These are phyloP conservation scores for Schizaphis graminum DNA, from an alignment of 2,888 invertebrate genomes.

Conservation along the genomic window DNA sequence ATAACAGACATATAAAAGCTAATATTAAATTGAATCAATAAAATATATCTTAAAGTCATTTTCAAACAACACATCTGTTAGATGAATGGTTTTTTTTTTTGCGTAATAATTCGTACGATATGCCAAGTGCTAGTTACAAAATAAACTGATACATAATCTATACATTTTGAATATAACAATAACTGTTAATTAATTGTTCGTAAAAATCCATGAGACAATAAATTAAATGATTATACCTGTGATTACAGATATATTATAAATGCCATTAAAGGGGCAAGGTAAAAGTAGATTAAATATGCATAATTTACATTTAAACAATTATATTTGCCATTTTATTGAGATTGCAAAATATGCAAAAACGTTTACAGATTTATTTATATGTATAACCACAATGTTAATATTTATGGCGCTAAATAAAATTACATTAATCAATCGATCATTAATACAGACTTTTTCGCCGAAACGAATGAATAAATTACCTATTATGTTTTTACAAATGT, in stretches of 20 bases:
- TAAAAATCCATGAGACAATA: neutral
- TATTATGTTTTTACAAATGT: neutral
- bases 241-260: neutral
- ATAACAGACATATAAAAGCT: neutral
- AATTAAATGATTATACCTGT: neutral
- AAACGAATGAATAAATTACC: neutral
- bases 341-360: slow-evolving; percentile 4
- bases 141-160: neutral
- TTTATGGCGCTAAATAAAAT: slow-evolving; percentile 8
- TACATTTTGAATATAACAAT: neutral
- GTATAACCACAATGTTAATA: neutral
- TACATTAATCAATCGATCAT: neutral
- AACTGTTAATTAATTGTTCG: neutral
- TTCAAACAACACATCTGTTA: neutral
- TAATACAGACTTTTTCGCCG: neutral
- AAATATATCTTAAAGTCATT: neutral
- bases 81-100: neutral
- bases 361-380: neutral
- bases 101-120: neutral
- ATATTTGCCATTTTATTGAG: neutral
- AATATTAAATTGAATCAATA: neutral
- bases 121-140: neutral
- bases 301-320: neutral
- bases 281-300: neutral
- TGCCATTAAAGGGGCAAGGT: neutral